Evolutionary conservation across 2,797 vertebrate genomes (phyloP), one percentile per base, ranked within the genome.

Genomic region (Hypotaenidia okinawae): DNA sequence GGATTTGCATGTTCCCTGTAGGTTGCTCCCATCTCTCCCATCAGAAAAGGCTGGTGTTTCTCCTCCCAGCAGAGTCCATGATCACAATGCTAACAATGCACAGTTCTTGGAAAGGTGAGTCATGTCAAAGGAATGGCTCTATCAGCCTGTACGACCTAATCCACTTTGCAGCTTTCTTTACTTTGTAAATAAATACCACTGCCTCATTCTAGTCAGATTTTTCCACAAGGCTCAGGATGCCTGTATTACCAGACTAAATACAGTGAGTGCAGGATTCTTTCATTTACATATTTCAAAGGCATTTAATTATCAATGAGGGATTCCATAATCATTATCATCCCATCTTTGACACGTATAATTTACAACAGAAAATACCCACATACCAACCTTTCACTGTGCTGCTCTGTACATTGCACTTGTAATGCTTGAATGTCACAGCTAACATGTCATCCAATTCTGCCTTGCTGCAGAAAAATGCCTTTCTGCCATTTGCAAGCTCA

Each of bases 1-100:
- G 17, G 13, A 47, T 57, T 37, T 92, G 4, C 1, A 0, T 35
- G 11, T 66, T 84, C 9, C 33, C 35, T 0, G 0, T 9, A 25
- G 5, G 15, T 33, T 52, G 4, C 23, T 58, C 45, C 13, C 24
- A 25, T 14, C n/a, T 75, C 23, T 11, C 9, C 22, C 37, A 30
- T 22, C 25, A 87, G 7, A 14, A 79, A 63, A 7, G 16, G 14
- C 10, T 41, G 32, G 13, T 27, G 9, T 17, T 63, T 19, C 22
- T 73, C 3, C 14, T 64, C 39, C 55, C 25, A 45, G 8, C 7
- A 64, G 49, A 33, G 12, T 25, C 64, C 14, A 8, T 16, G 9
- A 30, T 10, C 23, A 49, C 63, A 77, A 6, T 25, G 16, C 25
- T 30, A 32, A 21, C 28, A 78, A 5, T 13, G 12, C 2, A 1